Conservation (phyloP, 2,797 vertebrate genomes). For the Xiphorhynchus erythropygius region DNA sequence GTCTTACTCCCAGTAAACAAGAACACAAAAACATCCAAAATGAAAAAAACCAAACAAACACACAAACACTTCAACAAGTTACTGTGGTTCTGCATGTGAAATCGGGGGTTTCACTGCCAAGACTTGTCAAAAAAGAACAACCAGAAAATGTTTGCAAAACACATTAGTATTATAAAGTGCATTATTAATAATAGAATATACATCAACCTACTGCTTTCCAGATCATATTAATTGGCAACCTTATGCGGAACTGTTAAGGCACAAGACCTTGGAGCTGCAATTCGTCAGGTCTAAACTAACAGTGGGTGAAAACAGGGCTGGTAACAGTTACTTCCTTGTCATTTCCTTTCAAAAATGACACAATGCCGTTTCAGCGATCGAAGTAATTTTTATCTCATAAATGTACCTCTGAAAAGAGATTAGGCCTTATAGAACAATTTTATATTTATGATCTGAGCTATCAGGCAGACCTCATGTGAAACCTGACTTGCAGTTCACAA, state of each 20-base stretch:
- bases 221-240: slow-evolving; percentile 27
- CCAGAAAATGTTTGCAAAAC: slow-evolving; percentile 25
- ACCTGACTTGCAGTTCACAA: not conserved
- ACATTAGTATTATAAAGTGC: not conserved
- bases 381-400: slow-evolving; percentile 37
- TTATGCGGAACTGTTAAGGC: slow-evolving; percentile 9
- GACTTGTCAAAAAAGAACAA: slow-evolving; percentile 33
- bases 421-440: not conserved
- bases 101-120: not conserved
- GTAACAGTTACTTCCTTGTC: slow-evolving; percentile 25
- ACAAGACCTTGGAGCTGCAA: not conserved
- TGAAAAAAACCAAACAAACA: not conserved
- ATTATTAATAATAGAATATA: slow-evolving; percentile 38
- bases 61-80: not conserved
- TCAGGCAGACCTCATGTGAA: not conserved
- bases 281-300: not conserved
- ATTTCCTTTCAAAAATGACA: slow-evolving; percentile 53
- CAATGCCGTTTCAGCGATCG: not conserved
- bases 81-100: not conserved
- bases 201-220: slow-evolving; percentile 14
- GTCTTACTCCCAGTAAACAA: not conserved
- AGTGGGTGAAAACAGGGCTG: not conserved
- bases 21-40: not conserved
- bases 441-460: not conserved
- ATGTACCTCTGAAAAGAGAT: not conserved